Percentiles rank a stretch among this genome's conserved stretches.
Conservation (phyloP, 2,113 vertebrate genomes). For the Eulemur macaco region DNA sequence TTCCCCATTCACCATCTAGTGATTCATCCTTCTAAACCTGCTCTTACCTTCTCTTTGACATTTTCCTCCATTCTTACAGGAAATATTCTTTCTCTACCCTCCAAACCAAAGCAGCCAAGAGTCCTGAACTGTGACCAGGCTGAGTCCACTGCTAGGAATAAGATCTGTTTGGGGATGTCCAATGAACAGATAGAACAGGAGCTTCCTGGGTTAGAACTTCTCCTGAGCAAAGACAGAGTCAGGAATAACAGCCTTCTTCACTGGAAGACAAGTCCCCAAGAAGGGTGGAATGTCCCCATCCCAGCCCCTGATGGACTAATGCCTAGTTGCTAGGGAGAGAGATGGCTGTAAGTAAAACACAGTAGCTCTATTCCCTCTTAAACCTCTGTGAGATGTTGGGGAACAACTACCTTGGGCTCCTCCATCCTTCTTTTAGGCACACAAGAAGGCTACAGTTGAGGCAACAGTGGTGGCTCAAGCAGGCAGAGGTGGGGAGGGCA, state of each 20-base stretch:
- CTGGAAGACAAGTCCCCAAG: neutral
- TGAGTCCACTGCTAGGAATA: neutral
- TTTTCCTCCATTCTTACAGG: neutral
- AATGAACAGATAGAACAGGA: neutral
- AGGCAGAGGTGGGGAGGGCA: neutral
- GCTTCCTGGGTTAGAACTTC: neutral
- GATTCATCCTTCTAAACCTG: neutral
- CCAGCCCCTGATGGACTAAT: neutral
- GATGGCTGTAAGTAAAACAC: neutral
- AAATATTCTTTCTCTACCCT: neutral
- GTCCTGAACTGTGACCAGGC: neutral
- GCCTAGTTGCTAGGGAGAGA: neutral
- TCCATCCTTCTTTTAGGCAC: neutral
- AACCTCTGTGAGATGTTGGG: neutral
- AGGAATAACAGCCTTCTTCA: neutral
- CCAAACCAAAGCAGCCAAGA: neutral
- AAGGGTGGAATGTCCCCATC: neutral
- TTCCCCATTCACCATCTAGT: neutral
- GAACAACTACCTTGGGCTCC: neutral
- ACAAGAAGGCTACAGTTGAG: neutral
- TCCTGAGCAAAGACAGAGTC: neutral
- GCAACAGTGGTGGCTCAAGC: neutral
- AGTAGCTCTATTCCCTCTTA: neutral
- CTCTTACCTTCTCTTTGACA: neutral
- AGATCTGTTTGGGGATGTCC: neutral